Evolutionary conservation across 53 echinoderm and acorn worm species (phyloP), one percentile per base, ranked within the genome.

Genomic region (Antedon mediterranea): DNA sequence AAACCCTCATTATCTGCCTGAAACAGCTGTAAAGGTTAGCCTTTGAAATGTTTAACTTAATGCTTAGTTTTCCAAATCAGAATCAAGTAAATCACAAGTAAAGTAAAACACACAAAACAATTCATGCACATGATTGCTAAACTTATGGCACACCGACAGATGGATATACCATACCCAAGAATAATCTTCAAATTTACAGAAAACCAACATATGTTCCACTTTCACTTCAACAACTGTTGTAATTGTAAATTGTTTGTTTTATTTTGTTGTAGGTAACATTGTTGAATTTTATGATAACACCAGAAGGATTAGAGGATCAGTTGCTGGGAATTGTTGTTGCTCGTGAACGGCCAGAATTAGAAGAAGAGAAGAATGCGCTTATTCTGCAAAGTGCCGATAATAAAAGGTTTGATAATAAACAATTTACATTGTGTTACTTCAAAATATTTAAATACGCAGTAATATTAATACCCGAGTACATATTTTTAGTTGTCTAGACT

Each of bases 251-350:
- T 20, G 29, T 72, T 79, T 28, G 74, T 72, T 8, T 32, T 77
- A 28, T 31, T 41, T 71, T 30, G 30, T 42, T 30, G 13, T 84
- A 98, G 98, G 92, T 93, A 72, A 93, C 98, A 1, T 74, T 98
- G 34, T 83, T 93, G 81, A 98, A 98, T 78, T 98, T 98, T 85
- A 98, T 93, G 92, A 93, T 97, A 78, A 98, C 98, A 14, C 98
- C 98, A 8, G 98, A 98, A 83, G 98, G 98, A 79, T 78, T 93
- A 9, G 92, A 98, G 32, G 92, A 93, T 42, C 98, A 93, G 87
- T 74, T 98, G 76, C 86, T 90, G 30, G 90, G 97, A 34, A 92
- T 92, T 34, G 98, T 97, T 82, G 98, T 97, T 9, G 98, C 98
- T 78, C 89, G 88, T 43, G 98, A 97, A 79, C 85, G 92, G 26